A percentile compares a stretch with the other conserved stretches of the same genome.
These are phyloP conservation scores for Orchestia grillus DNA, from an alignment of 1,140 invertebrate genomes.

Conservation along the genomic window DNA sequence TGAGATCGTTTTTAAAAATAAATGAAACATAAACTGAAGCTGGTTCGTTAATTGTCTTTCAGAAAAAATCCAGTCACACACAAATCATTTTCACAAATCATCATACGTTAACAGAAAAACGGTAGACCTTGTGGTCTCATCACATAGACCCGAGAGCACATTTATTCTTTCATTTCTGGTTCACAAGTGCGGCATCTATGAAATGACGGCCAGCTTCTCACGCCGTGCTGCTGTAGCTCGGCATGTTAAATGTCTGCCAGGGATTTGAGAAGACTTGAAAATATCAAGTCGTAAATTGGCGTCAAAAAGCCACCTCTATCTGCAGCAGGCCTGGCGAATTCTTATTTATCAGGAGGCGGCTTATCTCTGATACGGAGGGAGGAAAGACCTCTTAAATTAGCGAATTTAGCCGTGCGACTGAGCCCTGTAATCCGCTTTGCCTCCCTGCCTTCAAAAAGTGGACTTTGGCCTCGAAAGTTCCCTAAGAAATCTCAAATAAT, in stretches of 20 bases:
- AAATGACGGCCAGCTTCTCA: background rate
- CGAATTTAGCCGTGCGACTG: constrained; percentile 56
- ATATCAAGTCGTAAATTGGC: background rate
- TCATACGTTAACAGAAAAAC: no score
- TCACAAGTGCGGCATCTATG: background rate
- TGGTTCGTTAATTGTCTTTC: no score
- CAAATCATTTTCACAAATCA: no score
- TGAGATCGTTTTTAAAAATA: no score
- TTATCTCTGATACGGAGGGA: background rate
- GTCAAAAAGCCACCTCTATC: background rate
- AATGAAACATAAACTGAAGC: no score
- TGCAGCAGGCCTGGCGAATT: background rate
- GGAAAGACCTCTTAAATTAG: constrained; percentile 31
- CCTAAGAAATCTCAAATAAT: background rate
- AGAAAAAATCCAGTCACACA: no score
- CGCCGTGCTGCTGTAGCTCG: background rate
- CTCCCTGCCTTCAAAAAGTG: background rate
- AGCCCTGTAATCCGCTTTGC: constrained; percentile 18
- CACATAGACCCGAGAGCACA: background rate
- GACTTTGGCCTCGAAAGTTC: background rate
- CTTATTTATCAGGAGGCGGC: background rate
- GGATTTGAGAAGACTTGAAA: background rate
- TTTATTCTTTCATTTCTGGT: background rate
- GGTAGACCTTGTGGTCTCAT: no score
- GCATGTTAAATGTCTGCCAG: background rate